Conservation (phyloP, 1,140 invertebrate species). For the Manduca sexta region DNA sequence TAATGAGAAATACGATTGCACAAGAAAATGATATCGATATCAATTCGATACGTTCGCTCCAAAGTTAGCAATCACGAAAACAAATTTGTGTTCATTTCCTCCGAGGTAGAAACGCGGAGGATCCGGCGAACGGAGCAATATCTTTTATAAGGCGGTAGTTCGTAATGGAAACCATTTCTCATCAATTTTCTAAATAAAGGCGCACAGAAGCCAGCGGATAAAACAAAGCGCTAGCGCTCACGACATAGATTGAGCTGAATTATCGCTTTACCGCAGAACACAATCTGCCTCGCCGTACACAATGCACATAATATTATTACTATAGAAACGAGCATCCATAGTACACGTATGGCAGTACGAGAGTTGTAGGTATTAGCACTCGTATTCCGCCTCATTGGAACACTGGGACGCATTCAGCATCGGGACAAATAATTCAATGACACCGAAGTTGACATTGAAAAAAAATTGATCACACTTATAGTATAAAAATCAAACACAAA, state of each 20-base stretch:
- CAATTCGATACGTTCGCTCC: constrained; percentile 55
- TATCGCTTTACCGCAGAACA: constrained; percentile 73
- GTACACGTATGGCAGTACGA: background rate
- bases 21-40: constrained; percentile 61
- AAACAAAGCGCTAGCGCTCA: constrained; percentile 70
- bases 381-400: too few species aligned
- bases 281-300: constrained; percentile 38
- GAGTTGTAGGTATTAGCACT: background rate
- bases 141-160: constrained; percentile 62
- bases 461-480: too few species aligned
- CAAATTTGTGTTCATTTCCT: constrained; percentile 71
- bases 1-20: constrained; percentile 53
- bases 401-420: too few species aligned
- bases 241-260: constrained; percentile 72
- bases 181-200: constrained; percentile 74
- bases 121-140: constrained; percentile 45
- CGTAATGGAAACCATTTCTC: constrained; percentile 72
- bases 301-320: background rate
- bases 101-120: constrained; percentile 50
- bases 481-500: too few species aligned
- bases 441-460: too few species aligned
- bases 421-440: too few species aligned
- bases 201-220: constrained; percentile 68
- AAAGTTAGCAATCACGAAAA: constrained; percentile 67
- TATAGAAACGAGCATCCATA: background rate